These are phyloP conservation scores for Athalia rosae DNA, from an alignment of 2,888 invertebrate species.

Conservation along the genomic window DNA sequence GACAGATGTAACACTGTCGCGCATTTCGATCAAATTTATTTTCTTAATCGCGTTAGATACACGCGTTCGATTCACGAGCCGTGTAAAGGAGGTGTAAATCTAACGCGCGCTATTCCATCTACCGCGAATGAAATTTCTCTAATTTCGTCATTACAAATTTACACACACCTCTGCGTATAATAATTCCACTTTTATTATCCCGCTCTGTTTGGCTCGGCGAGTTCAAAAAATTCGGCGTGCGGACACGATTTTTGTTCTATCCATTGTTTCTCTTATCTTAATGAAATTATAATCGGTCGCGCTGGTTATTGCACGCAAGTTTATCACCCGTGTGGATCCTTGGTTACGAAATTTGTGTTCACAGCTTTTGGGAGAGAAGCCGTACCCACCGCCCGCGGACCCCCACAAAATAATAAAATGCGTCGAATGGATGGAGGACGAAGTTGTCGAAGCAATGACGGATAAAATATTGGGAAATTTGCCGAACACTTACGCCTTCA, in stretches of 20 bases:
- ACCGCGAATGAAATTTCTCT: not conserved
- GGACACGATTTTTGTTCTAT: too few relatives aligned
- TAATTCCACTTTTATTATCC: not conserved
- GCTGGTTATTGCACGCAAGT: not conserved
- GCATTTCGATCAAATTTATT: too few relatives aligned
- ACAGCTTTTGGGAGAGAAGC: constrained; percentile 77
- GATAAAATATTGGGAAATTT: constrained; percentile 83
- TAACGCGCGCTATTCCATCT: too few relatives aligned
- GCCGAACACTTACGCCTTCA: constrained; percentile 96
- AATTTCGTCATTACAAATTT: not conserved
- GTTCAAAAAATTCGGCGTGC: not conserved
- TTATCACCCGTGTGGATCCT: constrained; percentile 73
- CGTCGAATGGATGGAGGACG: constrained; percentile 87
- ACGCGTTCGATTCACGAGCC: too few relatives aligned
- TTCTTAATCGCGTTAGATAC: too few relatives aligned
- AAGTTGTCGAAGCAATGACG: constrained; percentile 80
- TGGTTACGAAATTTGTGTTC: constrained; percentile 66
- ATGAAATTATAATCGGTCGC: too few relatives aligned
- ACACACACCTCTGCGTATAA: not conserved
- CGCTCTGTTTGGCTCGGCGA: too few relatives aligned
- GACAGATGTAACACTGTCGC: too few relatives aligned
- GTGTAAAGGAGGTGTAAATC: too few relatives aligned
- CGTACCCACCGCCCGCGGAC: constrained; percentile 89
- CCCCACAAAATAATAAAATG: constrained; percentile 85
- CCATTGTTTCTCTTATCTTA: too few relatives aligned